Evolutionary conservation across 2,888 invertebrate genomes (phyloP).

Genomic region (Athetis lepigone): DNA sequence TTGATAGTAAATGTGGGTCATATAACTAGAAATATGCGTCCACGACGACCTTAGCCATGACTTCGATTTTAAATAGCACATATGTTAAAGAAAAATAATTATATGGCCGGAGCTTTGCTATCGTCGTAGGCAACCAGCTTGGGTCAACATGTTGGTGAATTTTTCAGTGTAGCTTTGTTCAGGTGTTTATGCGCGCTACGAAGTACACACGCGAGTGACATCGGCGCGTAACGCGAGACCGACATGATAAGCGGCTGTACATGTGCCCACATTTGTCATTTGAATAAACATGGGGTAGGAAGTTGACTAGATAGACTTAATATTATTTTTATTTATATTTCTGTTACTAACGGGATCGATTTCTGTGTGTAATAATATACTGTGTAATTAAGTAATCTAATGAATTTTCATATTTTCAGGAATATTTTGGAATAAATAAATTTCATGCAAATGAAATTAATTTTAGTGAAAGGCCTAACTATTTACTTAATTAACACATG

Average conservation of each 20-base stretch:
- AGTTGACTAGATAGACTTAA: neutral
- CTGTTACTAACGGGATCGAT: neutral
- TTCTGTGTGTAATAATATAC: neutral
- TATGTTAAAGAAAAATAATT: slow-evolving; percentile 48
- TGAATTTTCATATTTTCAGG: slow-evolving; percentile 11
- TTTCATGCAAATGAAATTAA: neutral
- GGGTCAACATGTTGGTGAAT: slow-evolving; percentile 28
- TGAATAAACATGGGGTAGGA: slow-evolving; percentile 39
- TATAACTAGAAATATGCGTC: slow-evolving; percentile 63
- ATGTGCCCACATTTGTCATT: slow-evolving; percentile 19
- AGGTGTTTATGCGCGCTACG: slow-evolving; percentile 41
- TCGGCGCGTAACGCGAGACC: slow-evolving; percentile 41
- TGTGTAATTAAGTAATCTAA: neutral
- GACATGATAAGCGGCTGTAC: slow-evolving; percentile 49
- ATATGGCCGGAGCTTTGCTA: slow-evolving; percentile 30
- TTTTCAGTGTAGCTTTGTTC: slow-evolving; percentile 49
- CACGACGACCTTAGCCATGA: slow-evolving; percentile 65
- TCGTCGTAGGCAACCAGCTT: slow-evolving; percentile 21
- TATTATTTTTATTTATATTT: slow-evolving; percentile 1
- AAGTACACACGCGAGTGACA: slow-evolving; percentile 23
- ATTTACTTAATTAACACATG: slow-evolving; percentile 9
- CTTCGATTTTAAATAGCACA: slow-evolving; percentile 60
- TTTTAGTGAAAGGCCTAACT: neutral
- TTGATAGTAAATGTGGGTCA: slow-evolving; percentile 65
- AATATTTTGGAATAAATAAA: neutral